phyloP scores from a whole-genome alignment of 1,140 invertebrate species.

The Drosophila littoralis region DNA sequence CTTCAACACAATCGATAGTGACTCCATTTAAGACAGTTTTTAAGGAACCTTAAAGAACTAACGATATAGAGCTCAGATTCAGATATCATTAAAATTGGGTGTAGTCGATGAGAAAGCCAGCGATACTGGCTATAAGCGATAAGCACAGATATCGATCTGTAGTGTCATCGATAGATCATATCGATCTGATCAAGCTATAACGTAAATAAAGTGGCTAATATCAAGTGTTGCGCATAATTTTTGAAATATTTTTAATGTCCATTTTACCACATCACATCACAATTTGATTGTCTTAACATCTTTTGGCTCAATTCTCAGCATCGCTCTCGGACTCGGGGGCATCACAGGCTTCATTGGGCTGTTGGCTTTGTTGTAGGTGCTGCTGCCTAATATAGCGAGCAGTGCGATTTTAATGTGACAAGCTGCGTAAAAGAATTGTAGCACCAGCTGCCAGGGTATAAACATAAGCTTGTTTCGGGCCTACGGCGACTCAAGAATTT shows the following conservation, averaged over 20 bases:
- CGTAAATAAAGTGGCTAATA: too few species aligned
- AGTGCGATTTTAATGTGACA: neutral
- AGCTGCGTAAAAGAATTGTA: neutral
- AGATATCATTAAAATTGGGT: too few species aligned
- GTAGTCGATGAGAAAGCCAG: too few species aligned
- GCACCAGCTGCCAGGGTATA: neutral
- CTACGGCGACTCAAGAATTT: conserved; percentile 29
- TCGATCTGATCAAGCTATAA: neutral
- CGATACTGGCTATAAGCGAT: too few species aligned
- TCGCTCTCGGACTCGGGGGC: neutral
- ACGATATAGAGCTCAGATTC: too few species aligned
- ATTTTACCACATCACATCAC: neutral
- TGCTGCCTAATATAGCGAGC: neutral
- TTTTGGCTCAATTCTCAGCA: neutral
- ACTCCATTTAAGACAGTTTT: neutral
- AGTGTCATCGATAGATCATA: too few species aligned
- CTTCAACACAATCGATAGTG: neutral
- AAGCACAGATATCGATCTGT: too few species aligned
- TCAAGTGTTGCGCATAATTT: neutral
- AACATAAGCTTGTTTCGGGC: conserved; percentile 1
- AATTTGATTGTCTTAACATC: neutral
- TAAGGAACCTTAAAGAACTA: too few species aligned
- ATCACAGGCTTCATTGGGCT: neutral
- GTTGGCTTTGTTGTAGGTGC: neutral
- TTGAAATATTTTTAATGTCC: neutral